These are phyloP conservation scores for Limnephilus auricula DNA, from an alignment of 2,888 invertebrate genomes.

Conservation along the genomic window DNA sequence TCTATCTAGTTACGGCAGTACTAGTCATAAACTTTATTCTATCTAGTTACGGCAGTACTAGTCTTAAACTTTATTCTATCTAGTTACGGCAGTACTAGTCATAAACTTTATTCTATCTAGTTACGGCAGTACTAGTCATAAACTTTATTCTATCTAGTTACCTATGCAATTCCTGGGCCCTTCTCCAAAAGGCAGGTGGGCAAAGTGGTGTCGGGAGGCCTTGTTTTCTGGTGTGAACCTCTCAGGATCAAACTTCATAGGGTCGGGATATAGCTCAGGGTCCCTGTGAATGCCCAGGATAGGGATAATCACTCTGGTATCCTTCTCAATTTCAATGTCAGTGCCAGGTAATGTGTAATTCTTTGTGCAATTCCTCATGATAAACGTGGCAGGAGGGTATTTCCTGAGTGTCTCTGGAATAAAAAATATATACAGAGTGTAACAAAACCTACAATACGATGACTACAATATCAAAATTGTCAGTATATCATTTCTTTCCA, in stretches of 20 bases:
- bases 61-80: no score
- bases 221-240: constrained; percentile 69
- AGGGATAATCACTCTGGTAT: constrained; percentile 69
- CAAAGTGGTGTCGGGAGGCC: constrained; percentile 67
- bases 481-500: no score
- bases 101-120: no score
- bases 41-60: constrained; percentile 64
- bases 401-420: constrained; percentile 70
- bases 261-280: constrained; percentile 69
- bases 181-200: constrained; percentile 68
- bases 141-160: constrained; percentile 43
- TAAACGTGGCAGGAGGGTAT: constrained; percentile 69
- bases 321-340: constrained; percentile 68
- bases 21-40: no score
- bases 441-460: no score
- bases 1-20: constrained; percentile 61
- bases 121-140: no score
- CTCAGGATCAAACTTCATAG: constrained; percentile 70
- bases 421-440: no score
- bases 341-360: constrained; percentile 68
- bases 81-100: constrained; percentile 57
- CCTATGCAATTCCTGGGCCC: constrained; percentile 68
- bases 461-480: no score
- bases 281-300: constrained; percentile 69
- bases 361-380: constrained; percentile 67